Evolutionary conservation across 2,888 invertebrate species (phyloP), one percentile per base, ranked within the genome.

Genomic region (Nineta flava): DNA sequence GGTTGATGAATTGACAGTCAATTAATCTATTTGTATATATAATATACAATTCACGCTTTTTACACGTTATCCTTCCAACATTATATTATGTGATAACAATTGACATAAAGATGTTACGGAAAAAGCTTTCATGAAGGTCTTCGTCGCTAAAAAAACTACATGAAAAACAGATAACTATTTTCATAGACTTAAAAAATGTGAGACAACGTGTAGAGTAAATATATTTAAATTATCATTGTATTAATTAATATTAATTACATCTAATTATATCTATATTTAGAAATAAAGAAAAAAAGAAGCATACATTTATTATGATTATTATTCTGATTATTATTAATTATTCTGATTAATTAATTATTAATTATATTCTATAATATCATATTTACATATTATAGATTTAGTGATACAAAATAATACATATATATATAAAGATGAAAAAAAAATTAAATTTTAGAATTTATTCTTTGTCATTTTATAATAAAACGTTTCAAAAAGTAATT

Each of bases 391-490:
- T 62, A 62, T 63, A 63, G 62, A 61, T 65, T 65, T 52, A 50
- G 46, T 32, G 26, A 50, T 65, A 65, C 65, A 65, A 62, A 62
- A 62, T 61, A 59, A 63, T 57, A 60, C 59, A 60, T 62, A 62
- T 26, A 19, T 60, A 58, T 38, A 38, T 38, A 12, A 38, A 38
- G 38, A 38, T 38, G 38, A 38, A 38, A 59, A 62, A n/a, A 58
- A 64, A 65, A 65, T 61, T 71, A 71, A 74, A 73, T 73, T 76
- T 75, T 77, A 77, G 76, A 76, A 46, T 74, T 74, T 77, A 76
- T 76, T 76, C 76, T 77, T 77, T 77, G 77, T 77, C 76, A 76
- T 76, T 77, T 77, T 77, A 74, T 76, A 77, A 76, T 77, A 77
- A 77, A 77, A 76, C 68, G 49, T 50, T 52, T 43, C 44, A 50